Conservation (phyloP, 2,888 invertebrate species). For the Synanthedon myopaeformis region DNA sequence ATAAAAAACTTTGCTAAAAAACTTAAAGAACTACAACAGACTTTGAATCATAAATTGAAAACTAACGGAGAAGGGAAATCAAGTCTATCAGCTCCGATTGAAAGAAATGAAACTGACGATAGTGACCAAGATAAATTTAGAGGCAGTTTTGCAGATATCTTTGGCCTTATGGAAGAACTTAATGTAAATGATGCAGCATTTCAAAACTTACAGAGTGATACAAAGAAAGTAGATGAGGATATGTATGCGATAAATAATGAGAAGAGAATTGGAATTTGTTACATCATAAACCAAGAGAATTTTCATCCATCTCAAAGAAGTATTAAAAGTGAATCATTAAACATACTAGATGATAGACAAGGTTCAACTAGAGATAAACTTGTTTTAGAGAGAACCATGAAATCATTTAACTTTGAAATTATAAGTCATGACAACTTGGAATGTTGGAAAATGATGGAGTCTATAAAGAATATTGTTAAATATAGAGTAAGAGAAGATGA, state of each 20-base stretch:
- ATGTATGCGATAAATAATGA: conserved; percentile 41
- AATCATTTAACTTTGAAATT: conserved; percentile 41
- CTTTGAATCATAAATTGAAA: conserved; percentile 13
- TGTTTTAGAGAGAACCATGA: conserved; percentile 39
- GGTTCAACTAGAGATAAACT: conserved; percentile 43
- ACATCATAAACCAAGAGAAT: conserved; percentile 54
- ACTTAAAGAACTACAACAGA: conserved; percentile 29
- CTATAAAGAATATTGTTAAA: conserved; percentile 34
- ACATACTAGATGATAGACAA: conserved; percentile 24
- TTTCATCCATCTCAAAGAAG: conserved; percentile 47
- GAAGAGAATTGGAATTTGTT: conserved; percentile 45
- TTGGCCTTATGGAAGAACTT: conserved; percentile 24
- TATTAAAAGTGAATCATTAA: conserved; percentile 22
- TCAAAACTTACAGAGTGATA: conserved; percentile 35
- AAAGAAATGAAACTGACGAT: conserved; percentile 8
- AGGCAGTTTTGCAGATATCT: conserved; percentile 22
- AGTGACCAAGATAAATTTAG: conserved; percentile 4
- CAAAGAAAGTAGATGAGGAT: conserved; percentile 18
- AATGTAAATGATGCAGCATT: conserved; percentile 20
- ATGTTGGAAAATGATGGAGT: conserved; percentile 33
- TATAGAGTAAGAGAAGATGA: conserved; percentile 31
- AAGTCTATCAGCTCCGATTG: conserved; percentile 9
- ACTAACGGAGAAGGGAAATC: conserved; percentile 7
- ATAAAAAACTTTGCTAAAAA: conserved; percentile 27
- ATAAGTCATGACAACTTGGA: conserved; percentile 33